Conservation (phyloP, 2,113 vertebrate genomes). For the Crocuta crocuta region DNA sequence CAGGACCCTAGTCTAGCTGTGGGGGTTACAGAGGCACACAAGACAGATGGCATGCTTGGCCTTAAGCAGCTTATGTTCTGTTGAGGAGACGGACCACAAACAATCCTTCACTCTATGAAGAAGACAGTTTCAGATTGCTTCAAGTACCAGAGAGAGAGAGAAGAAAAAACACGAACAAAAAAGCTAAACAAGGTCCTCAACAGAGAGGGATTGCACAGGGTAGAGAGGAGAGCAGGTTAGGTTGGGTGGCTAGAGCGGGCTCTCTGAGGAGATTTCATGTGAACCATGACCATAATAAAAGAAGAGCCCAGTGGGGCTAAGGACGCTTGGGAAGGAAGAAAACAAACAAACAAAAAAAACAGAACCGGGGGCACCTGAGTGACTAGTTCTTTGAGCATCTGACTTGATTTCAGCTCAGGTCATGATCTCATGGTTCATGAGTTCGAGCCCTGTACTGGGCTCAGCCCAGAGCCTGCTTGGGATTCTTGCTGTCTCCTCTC, state of each 20-base stretch:
- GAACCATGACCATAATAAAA: not conserved
- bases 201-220: not conserved
- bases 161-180: not conserved
- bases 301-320: not conserved
- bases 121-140: not conserved
- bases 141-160: not conserved
- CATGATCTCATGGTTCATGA: too few relatives aligned
- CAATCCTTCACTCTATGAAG: not conserved
- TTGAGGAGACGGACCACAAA: not conserved
- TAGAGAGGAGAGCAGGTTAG: not conserved
- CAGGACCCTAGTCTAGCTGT: fast-evolving
- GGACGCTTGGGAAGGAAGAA: not conserved
- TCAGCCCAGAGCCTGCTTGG: too few relatives aligned
- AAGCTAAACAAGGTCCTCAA: not conserved
- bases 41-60: too few relatives aligned
- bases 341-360: not conserved
- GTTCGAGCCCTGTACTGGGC: too few relatives aligned
- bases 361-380: not conserved
- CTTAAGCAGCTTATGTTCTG: not conserved
- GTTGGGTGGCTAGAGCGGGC: not conserved
- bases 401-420: too few relatives aligned
- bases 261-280: not conserved
- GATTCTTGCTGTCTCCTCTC: too few relatives aligned
- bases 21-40: not conserved
- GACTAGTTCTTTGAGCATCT: too few relatives aligned